Evolutionary conservation across 1,140 invertebrate species (phyloP).

Genomic region (Danaus plexippus): DNA sequence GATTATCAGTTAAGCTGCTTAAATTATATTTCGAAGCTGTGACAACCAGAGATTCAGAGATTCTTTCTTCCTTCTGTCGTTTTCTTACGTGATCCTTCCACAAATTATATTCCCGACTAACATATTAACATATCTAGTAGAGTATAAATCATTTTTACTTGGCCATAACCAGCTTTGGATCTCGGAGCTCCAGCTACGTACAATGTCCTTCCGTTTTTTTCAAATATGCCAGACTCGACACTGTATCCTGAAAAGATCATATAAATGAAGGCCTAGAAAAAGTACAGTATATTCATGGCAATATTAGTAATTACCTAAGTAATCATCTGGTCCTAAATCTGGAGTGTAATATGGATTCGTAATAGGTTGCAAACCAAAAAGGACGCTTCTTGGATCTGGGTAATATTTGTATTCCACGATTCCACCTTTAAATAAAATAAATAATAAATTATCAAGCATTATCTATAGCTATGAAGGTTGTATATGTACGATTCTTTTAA

Average conservation of each 20-base stretch:
- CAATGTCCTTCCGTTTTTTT: conserved; percentile 39
- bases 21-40: too few species aligned
- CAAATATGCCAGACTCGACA: conserved; percentile 73
- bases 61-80: too few species aligned
- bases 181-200: conserved; percentile 73
- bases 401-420: conserved; percentile 36
- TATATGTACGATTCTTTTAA: too few species aligned
- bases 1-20: too few species aligned
- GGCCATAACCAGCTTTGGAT: conserved; percentile 53
- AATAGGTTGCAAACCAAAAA: conserved; percentile 29
- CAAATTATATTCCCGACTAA: too few species aligned
- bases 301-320: conserved; percentile 43
- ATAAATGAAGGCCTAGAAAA: too few species aligned
- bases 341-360: conserved; percentile 45
- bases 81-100: too few species aligned
- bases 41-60: too few species aligned
- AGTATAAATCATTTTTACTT: conserved; percentile 36
- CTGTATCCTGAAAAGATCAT: conserved; percentile 70
- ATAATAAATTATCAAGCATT: conserved; percentile 2
- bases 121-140: neutral
- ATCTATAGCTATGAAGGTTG: too few species aligned
- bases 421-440: conserved; percentile 35
- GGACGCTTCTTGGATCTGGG: conserved; percentile 20
- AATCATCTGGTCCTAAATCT: conserved; percentile 50
- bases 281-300: too few species aligned